Base-by-base conservation (phyloP, 2,797 vertebrate genomes). In the Florisuga fusca region DNA sequence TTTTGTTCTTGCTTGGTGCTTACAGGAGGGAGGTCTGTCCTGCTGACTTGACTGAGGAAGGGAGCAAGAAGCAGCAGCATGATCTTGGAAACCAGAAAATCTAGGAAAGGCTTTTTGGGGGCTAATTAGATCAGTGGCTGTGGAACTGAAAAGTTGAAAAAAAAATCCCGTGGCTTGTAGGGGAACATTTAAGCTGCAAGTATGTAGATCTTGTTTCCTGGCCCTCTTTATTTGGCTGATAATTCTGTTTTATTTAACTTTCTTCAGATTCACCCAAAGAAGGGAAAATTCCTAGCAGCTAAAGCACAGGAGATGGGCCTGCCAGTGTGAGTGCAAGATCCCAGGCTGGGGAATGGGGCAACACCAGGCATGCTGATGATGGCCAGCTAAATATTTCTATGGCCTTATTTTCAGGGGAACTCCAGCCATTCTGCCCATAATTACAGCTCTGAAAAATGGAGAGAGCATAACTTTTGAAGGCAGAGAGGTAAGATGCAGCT, bases 281-380 rank as follows among this genome's bases (percentile, higher is more conserved):
- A 99, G 87, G 99, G 99, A 27, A 99, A 98, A 71, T 99, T 99
- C 97, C 82, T 99, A 20, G 99, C 99, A 8, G 38, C 96, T 23
- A 98, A 99, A 95, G 99, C 99, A 4, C 98, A 97, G 83, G 98
- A 98, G 76, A 96, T 99, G 38, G 99, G 99, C 7, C 97, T 99
- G 46, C 99, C 99, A 4, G 98, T 99, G 99, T 99, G 96, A 98
- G 99, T 99, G 72, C 7, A 6, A 26, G 75, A 58, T 43, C 1
- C 2, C 5, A 7, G 48, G 14, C 51, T 15, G 23, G 11, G n/a
- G 20, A 4, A 14, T 0, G 10, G 45, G 84, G 43, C 14, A 31
- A 7, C 33, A 7, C 41, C 58, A 22, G 71, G 34, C n/a, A 7
- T 4, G 1, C 18, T 58, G 8, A 0, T 31, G 17, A 6, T 43